These are phyloP conservation scores for Hetaerina titia DNA, from an alignment of 2,888 invertebrate species.

Conservation along the genomic window DNA sequence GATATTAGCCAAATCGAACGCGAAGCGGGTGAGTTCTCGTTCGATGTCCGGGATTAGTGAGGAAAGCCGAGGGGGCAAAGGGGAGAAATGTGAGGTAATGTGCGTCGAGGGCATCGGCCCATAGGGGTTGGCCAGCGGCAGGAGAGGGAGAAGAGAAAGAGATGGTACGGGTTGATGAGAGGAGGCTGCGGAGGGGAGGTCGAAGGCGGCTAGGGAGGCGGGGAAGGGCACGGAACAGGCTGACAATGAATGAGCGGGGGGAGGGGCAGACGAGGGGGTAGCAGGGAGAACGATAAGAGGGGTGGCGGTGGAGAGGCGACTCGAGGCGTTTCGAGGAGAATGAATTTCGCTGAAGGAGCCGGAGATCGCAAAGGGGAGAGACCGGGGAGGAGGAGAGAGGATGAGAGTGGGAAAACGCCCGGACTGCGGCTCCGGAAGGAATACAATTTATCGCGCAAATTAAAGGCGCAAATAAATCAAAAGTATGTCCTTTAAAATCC, in stretches of 20 bases:
- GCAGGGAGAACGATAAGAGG: neutral
- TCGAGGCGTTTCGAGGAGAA: neutral
- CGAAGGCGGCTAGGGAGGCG: neutral
- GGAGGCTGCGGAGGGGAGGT: neutral
- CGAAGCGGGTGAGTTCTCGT: no score
- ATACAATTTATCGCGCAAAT: conserved; percentile 27
- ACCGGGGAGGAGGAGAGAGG: no score
- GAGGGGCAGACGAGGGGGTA: neutral
- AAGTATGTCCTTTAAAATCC: conserved; percentile 4
- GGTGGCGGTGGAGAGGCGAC: neutral
- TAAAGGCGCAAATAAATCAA: conserved; percentile 26
- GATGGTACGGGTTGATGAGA: neutral
- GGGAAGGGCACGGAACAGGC: neutral
- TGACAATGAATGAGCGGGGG: neutral
- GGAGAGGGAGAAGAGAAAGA: neutral
- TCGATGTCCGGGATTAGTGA: neutral
- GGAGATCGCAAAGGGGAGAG: neutral
- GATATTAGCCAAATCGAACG: no score
- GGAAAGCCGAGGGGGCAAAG: neutral
- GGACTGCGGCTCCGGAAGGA: neutral
- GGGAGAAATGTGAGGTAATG: neutral
- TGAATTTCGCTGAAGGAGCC: neutral
- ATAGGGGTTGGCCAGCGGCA: neutral
- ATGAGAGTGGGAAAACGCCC: neutral
- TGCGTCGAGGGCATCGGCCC: conserved; percentile 57